phyloP scores from a whole-genome alignment of 2,113 vertebrate genomes.

The Nematolebias whitei region DNA sequence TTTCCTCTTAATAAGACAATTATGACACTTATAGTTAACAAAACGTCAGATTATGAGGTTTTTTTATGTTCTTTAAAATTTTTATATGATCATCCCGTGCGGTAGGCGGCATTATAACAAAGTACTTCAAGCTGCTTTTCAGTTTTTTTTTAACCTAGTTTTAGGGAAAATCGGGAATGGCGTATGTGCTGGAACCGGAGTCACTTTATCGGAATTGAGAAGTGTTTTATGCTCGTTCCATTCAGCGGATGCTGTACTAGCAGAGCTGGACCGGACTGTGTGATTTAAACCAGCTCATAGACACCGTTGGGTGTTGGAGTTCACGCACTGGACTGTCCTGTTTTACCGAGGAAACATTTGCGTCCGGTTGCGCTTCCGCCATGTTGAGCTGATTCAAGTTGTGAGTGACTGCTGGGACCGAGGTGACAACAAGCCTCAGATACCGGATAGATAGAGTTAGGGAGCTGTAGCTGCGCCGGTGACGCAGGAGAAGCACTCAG shows the following conservation, averaged over 20 bases:
- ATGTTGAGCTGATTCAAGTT: slow-evolving; percentile 82
- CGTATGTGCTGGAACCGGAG: slow-evolving; percentile 47
- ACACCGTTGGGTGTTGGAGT: slow-evolving; percentile 43
- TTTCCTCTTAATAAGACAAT: too few relatives aligned
- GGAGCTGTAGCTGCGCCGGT: slow-evolving; percentile 83
- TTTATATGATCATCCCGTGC: slow-evolving; percentile 49
- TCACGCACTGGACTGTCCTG: slow-evolving; percentile 32
- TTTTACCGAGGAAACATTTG: slow-evolving; percentile 56
- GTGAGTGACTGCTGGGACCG: slow-evolving; percentile 78
- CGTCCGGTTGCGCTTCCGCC: slow-evolving; percentile 76
- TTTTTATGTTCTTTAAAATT: too few relatives aligned
- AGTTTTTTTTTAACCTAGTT: slow-evolving; percentile 6
- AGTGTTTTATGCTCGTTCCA: slow-evolving; percentile 56
- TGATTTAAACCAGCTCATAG: slow-evolving; percentile 34
- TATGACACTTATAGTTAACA: too few relatives aligned
- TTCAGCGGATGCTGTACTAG: slow-evolving; percentile 64
- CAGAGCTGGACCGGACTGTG: slow-evolving; percentile 38
- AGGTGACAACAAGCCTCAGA: slow-evolving; percentile 79
- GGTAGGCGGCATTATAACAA: slow-evolving; percentile 56
- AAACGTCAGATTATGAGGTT: not conserved
- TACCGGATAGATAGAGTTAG: slow-evolving; percentile 70
- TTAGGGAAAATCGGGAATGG: slow-evolving; percentile 42
- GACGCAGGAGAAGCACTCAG: slow-evolving; percentile 91
- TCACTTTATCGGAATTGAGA: slow-evolving; percentile 36
- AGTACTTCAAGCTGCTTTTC: not conserved